Evolutionary conservation across 2,888 invertebrate genomes (phyloP), one percentile per base, ranked within the genome.

Genomic region (Galeruca laticollis): DNA sequence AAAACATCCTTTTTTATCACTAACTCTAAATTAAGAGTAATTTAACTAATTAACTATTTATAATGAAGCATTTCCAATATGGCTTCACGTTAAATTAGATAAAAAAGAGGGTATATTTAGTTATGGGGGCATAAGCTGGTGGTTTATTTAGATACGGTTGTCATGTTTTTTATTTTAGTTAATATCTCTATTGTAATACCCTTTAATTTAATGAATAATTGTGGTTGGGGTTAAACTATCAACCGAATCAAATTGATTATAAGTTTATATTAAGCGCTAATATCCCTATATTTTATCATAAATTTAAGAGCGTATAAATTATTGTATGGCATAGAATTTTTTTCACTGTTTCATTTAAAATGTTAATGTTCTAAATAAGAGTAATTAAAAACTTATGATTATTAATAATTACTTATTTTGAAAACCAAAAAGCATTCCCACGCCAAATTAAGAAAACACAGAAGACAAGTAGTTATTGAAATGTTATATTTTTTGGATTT

Each of bases 81-180:
- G 13, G 13, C 15, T 5, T 9, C 47, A 10, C 18, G n/a, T 15
- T 47, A 47, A 47, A 47, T 47, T 47, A 47, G 8, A 6, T 18
- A 47, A 8, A 18, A 47, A 47, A 47, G 15, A 47, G n/a, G n/a
- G 18, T 47, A 47, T 18, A 47, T 47, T 18, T 18, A 47, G 11
- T 15, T 47, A 47, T 47, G 18, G 9, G 47, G 47, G 47, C 15
- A 18, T 5, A 2, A 47, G 15, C 8, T 47, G 18, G 47, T 47
- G 18, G 47, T 47, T 57, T 57, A 18, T 35, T 56, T 57, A 31
- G 56, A 8, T 15, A 57, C 35, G 56, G 15, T 18, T 57, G 56
- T 57, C 56, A 57, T 57, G 35, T 57, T 57, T 51, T 26, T 35
- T 35, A 35, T 57, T 35, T 13, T 18, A 15, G 18, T 57, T 57